phyloP scores from a whole-genome alignment of 2,113 vertebrate genomes.

The Oreochromis aureus region DNA sequence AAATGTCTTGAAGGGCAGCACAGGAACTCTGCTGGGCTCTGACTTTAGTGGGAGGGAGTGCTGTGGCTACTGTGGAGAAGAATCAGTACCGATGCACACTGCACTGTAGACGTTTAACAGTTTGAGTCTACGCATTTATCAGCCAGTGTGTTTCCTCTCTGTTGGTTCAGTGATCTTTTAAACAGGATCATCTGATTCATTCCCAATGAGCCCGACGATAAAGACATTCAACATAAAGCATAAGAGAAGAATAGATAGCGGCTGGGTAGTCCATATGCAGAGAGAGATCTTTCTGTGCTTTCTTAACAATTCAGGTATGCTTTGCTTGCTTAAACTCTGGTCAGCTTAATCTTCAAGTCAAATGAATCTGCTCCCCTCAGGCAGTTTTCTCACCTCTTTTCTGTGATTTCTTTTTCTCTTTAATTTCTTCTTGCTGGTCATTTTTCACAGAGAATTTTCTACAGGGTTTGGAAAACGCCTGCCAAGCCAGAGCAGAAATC shows the following conservation, averaged over 20 bases:
- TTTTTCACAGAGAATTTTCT: slow-evolving; percentile 45
- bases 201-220: background rate
- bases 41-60: background rate
- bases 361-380: slow-evolving; percentile 36
- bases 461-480: background rate
- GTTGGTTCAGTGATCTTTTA: background rate
- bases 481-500: slow-evolving; percentile 7
- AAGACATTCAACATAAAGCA: background rate
- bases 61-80: background rate
- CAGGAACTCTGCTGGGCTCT: background rate
- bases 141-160: background rate
- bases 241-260: background rate
- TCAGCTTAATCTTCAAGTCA: slow-evolving; percentile 51
- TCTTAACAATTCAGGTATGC: slow-evolving; percentile 17
- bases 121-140: background rate
- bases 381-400: slow-evolving; percentile 28
- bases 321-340: slow-evolving; percentile 33
- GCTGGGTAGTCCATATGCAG: background rate
- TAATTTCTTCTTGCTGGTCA: slow-evolving; percentile 39
- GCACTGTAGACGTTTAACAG: background rate
- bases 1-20: slow-evolving; percentile 29
- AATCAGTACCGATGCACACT: background rate
- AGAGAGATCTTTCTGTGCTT: background rate
- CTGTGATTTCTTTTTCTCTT: slow-evolving; percentile 47
- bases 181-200: background rate